Base-by-base conservation (phyloP, 2,797 vertebrate genomes). In the Otus scops region DNA sequence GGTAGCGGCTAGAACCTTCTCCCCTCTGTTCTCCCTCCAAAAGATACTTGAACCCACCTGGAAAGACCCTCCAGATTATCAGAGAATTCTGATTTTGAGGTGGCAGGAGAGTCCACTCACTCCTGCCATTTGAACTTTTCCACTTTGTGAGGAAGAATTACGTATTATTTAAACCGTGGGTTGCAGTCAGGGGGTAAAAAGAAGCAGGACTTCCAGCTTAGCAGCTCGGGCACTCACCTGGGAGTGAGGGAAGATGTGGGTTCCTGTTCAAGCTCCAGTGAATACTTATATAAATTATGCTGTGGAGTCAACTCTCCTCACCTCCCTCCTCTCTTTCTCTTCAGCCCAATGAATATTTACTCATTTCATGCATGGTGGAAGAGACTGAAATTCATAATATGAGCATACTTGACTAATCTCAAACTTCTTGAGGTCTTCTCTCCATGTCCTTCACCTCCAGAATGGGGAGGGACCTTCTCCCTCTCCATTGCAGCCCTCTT, bases 261-360 rank as follows among this genome's bases (percentile, higher is more conserved):
- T 50, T 74, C 75, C 69, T 65, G 10, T 76, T 91, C 39, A 61
- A 84, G 71, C 59, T 92, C 34, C 64, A 47, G 26, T 54, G 24
- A 92, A 75, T 64, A 24, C n/a, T 76, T 83, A 21, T 1, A 89
- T 53, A 85, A 83, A 80, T 88, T 80, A 64, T 83, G 48, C 23
- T 89, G n/a, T 45, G 16, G 60, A 91, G 26, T 36, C 18, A 18
- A 68, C 23, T 77, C 32, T 90, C 28, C 43, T 82, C 30, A 19
- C 22, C 1, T 3, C 16, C 8, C 28, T 76, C 9, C 28, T 70
- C 26, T 76, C 59, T 73, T 75, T 73, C 24, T 91, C 36, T 83
- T 89, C 79, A 91, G 48, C 28, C 51, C 82, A 89, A 77, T 53
- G 36, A 93, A 80, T 89, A 88, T 92, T 92, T 95, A 88, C 39